These are phyloP conservation scores for Pseudorasbora parva DNA, from an alignment of 2,113 vertebrate genomes.

Conservation along the genomic window DNA sequence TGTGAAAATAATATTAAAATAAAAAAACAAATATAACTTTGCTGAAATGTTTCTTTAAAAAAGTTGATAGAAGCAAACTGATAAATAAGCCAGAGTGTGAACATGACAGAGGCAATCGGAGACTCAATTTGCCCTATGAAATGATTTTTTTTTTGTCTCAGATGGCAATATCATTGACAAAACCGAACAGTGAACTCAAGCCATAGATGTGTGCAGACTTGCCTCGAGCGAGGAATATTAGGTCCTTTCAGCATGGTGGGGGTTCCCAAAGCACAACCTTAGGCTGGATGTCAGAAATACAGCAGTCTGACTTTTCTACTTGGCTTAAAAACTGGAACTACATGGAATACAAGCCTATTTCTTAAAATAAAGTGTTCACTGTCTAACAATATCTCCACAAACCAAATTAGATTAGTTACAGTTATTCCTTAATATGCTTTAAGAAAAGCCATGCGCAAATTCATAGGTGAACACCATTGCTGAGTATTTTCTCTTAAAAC, in stretches of 20 bases:
- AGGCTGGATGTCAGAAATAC: slow-evolving; percentile 42
- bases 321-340: not conserved
- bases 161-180: not conserved
- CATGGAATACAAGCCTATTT: not conserved
- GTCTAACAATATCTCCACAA: not conserved
- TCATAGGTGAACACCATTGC: too few relatives aligned
- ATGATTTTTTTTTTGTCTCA: not conserved
- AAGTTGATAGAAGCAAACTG: not conserved
- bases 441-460: too few relatives aligned
- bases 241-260: slow-evolving; percentile 27
- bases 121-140: not conserved
- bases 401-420: not conserved
- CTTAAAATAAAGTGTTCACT: not conserved
- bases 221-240: not conserved
- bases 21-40: not conserved
- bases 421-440: not conserved
- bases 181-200: not conserved
- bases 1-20: not conserved
- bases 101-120: too few relatives aligned
- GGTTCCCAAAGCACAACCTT: slow-evolving; percentile 24
- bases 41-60: not conserved
- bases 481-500: too few relatives aligned
- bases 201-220: not conserved
- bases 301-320: slow-evolving; percentile 14
- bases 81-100: not conserved